Conservation (phyloP, 2,888 invertebrate species). For the Tridacna crocea region DNA sequence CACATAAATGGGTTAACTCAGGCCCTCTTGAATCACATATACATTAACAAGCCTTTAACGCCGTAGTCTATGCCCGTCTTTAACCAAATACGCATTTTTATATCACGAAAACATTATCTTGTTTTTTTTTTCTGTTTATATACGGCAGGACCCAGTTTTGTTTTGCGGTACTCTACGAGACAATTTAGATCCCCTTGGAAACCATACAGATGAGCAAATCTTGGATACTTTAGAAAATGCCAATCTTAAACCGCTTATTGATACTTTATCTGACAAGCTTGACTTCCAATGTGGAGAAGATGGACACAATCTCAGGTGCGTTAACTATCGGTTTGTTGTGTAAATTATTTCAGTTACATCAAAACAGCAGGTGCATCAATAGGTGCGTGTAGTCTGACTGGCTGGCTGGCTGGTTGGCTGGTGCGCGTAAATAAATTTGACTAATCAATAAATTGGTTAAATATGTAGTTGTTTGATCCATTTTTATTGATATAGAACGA, state of each 20-base stretch:
- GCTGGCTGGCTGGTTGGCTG: too few species aligned
- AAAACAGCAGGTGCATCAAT: neutral
- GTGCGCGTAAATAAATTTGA: too few species aligned
- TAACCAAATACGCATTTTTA: too few species aligned
- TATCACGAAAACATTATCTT: neutral
- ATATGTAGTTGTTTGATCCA: too few species aligned
- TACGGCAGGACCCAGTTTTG: constrained; percentile 81
- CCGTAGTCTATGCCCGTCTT: too few species aligned
- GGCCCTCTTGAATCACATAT: too few species aligned
- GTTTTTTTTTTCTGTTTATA: neutral
- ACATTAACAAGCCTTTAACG: too few species aligned
- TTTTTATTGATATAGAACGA: too few species aligned
- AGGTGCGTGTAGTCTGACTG: too few species aligned
- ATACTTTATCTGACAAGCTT: neutral
- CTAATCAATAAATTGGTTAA: too few species aligned
- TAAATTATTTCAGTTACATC: neutral
- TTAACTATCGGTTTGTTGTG: neutral
- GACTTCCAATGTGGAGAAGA: constrained; percentile 28
- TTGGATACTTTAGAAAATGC: constrained; percentile 77
- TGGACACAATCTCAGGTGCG: constrained; percentile 25
- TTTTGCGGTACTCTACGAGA: constrained; percentile 81
- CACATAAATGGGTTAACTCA: too few species aligned
- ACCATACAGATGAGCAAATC: constrained; percentile 75
- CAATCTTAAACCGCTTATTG: constrained; percentile 20
- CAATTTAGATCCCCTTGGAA: constrained; percentile 82